Evolutionary conservation across 2,113 vertebrate genomes (phyloP).

Genomic region (Chloebia gouldiae): DNA sequence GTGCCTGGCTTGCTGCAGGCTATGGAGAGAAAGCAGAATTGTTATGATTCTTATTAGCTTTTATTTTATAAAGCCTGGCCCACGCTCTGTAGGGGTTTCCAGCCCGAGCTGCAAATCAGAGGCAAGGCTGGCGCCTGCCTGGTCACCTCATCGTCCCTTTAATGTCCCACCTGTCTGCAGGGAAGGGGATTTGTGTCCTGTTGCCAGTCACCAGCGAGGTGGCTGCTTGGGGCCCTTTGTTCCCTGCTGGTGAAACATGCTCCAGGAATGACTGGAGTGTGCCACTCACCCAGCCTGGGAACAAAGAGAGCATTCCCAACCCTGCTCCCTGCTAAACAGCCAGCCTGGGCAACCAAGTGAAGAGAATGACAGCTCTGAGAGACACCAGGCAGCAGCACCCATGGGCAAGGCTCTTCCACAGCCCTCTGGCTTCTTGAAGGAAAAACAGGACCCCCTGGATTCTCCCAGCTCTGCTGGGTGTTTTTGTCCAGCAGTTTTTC

Average conservation of each 20-base stretch:
- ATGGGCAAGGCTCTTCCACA: background rate
- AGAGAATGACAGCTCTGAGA: background rate
- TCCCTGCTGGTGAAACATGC: background rate
- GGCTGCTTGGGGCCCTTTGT: background rate
- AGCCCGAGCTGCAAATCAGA: slow-evolving; percentile 44
- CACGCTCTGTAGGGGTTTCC: slow-evolving; percentile 51
- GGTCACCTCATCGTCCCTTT: background rate
- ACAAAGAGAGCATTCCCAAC: background rate
- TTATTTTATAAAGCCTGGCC: slow-evolving; percentile 67
- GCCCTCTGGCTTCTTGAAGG: background rate
- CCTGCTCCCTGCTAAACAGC: background rate
- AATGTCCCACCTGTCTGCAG: slow-evolving; percentile 12
- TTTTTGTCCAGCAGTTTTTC: background rate
- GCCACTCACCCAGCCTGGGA: background rate
- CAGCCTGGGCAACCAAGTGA: rapidly evolving
- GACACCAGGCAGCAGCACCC: rapidly evolving
- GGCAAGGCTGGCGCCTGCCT: background rate
- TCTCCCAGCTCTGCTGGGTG: background rate
- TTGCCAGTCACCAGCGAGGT: background rate
- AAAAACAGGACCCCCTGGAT: background rate
- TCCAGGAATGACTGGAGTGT: background rate
- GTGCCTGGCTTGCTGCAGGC: slow-evolving; percentile 62
- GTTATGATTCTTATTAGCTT: slow-evolving; percentile 72
- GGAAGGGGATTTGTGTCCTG: background rate
- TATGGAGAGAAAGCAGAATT: slow-evolving; percentile 61